These are phyloP conservation scores for Plebejus anna DNA, from an alignment of 2,888 invertebrate species.

Conservation along the genomic window DNA sequence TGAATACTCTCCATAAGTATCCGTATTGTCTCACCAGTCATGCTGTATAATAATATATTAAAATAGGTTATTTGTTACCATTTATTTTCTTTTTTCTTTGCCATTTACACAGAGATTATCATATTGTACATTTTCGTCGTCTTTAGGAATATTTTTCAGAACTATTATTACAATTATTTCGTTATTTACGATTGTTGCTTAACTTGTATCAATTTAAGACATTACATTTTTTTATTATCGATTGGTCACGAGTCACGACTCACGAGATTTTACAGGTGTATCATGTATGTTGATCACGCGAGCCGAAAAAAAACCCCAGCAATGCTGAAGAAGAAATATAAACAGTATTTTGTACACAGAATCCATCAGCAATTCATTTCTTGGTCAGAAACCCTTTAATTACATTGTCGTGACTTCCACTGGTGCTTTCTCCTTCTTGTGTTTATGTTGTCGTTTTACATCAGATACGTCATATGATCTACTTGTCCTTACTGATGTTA, in stretches of 20 bases:
- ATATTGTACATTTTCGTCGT: background rate
- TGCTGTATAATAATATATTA: too few species aligned
- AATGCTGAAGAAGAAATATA: constrained; percentile 57
- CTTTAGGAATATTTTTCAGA: background rate
- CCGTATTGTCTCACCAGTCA: too few species aligned
- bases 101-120: background rate
- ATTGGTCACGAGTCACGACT: background rate
- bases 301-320: constrained; percentile 56
- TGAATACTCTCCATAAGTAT: too few species aligned
- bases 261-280: constrained; percentile 1
- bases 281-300: constrained; percentile 61
- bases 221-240: background rate
- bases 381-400: background rate
- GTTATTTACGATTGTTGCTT: background rate
- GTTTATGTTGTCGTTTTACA: background rate
- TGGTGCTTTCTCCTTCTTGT: background rate
- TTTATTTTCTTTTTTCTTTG: background rate
- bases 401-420: background rate
- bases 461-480: background rate
- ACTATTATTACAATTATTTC: background rate
- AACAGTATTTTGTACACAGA: constrained; percentile 50
- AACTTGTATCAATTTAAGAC: background rate
- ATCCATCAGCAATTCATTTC: background rate
- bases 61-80: background rate
- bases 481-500: background rate